Evolutionary conservation across 2,888 invertebrate genomes (phyloP).

Genomic region (Drosophila kuntzei): DNA sequence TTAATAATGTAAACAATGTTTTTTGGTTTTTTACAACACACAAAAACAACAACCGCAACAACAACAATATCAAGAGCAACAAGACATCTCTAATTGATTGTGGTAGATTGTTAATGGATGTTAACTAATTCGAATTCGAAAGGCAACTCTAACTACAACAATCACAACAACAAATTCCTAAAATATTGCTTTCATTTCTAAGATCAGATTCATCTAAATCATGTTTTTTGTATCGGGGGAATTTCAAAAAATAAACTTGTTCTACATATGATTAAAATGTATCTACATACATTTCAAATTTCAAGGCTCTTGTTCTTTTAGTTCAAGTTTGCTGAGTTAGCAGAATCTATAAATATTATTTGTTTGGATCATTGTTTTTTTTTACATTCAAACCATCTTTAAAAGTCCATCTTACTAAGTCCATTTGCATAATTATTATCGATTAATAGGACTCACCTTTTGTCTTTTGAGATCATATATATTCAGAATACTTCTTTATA

Average conservation of each 20-base stretch:
- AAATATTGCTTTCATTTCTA: conserved; percentile 25
- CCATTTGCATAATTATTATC: no score
- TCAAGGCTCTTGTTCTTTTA: conserved; percentile 18
- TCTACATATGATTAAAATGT: conserved; percentile 13
- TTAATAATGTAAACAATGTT: conserved; percentile 41
- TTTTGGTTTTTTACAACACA: conserved; percentile 24
- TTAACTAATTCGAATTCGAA: conserved; percentile 53
- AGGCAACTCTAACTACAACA: conserved; percentile 13
- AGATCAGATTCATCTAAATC: conserved; percentile 21
- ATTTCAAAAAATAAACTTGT: conserved; percentile 17
- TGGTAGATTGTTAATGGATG: conserved; percentile 47
- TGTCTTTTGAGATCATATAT: no score
- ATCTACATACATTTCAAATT: conserved; percentile 12
- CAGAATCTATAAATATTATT: not conserved
- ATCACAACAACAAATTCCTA: conserved; percentile 22
- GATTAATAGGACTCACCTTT: no score
- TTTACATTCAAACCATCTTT: no score
- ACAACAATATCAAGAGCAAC: conserved; percentile 8
- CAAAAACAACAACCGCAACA: conserved; percentile 23
- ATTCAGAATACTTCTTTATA: no score
- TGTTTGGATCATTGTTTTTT: not conserved
- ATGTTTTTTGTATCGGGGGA: conserved; percentile 10
- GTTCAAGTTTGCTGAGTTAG: not conserved
- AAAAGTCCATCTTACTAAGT: no score
- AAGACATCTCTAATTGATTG: conserved; percentile 56